Conservation (phyloP, 2,113 vertebrate genomes). For the Melanotaenia duboulayi region DNA sequence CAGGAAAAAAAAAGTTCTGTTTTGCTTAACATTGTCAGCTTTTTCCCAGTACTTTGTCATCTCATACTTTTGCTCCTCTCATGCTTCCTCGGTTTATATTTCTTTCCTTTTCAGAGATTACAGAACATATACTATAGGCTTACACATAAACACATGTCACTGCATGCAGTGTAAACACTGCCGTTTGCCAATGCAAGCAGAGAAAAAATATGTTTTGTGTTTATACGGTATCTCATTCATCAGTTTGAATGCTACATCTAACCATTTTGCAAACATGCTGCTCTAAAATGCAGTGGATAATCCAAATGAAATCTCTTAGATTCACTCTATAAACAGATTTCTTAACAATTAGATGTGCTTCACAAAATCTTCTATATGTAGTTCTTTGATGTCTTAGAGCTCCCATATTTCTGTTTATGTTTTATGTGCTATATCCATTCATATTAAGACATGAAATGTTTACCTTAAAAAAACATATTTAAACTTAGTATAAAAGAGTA, state of each 20-base stretch:
- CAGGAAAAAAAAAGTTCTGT: background rate
- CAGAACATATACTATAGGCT: conserved; percentile 28
- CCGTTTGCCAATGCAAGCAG: conserved; percentile 33
- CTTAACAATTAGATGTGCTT: background rate
- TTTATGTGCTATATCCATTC: background rate
- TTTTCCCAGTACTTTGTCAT: background rate
- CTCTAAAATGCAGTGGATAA: conserved; percentile 3
- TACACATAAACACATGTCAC: conserved; percentile 47
- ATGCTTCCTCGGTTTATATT: conserved; percentile 39
- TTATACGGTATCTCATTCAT: conserved; percentile 7
- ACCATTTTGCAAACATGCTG: conserved; percentile 22
- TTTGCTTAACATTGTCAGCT: background rate
- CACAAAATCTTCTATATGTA: background rate
- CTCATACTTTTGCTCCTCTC: background rate
- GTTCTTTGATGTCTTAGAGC: background rate
- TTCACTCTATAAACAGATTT: background rate
- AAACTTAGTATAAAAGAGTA: background rate
- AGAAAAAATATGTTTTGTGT: conserved; percentile 33
- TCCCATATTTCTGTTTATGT: too few species aligned
- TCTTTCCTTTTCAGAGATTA: conserved; percentile 40
- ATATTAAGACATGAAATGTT: background rate
- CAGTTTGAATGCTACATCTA: conserved; percentile 4
- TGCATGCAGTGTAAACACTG: conserved; percentile 52
- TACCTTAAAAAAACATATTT: background rate
- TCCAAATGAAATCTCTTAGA: background rate